Percentiles rank a stretch among this genome's conserved stretches.
phyloP scores from a whole-genome alignment of 2,888 invertebrate species.

The Hydrotaea diabolus region DNA sequence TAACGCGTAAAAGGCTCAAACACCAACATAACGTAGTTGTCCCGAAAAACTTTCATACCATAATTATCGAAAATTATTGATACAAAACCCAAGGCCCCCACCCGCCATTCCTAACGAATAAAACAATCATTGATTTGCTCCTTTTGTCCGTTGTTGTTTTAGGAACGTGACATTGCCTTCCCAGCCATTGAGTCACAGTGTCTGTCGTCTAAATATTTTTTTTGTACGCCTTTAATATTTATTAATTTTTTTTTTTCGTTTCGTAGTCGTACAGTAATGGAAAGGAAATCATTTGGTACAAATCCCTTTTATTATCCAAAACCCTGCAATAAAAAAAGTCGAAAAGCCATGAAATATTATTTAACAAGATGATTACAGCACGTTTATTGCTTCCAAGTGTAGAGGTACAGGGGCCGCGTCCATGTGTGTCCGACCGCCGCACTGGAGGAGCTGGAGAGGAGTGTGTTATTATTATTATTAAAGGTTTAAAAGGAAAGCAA shows the following conservation, averaged over 20 bases:
- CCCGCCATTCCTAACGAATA: neutral
- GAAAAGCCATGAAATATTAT: constrained; percentile 65
- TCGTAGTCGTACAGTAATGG: neutral
- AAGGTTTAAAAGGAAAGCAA: constrained; percentile 47
- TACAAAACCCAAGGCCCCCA: constrained; percentile 7
- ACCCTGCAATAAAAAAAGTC: constrained; percentile 26
- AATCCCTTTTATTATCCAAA: constrained; percentile 45
- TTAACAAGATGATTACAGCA: constrained; percentile 67
- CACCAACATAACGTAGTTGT: neutral
- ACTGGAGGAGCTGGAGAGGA: constrained; percentile 19
- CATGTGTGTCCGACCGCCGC: too few species aligned
- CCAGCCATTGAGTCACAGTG: constrained; percentile 38
- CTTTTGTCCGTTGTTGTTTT: neutral
- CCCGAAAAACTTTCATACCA: constrained; percentile 24
- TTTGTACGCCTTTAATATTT: constrained; percentile 44
- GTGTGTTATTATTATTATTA: constrained; percentile 57
- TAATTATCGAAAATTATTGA: constrained; percentile 59
- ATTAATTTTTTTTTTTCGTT: constrained; percentile 61
- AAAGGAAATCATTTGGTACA: constrained; percentile 12
- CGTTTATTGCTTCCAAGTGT: constrained; percentile 60
- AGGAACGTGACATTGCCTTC: constrained; percentile 10
- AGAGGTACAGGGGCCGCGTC: neutral
- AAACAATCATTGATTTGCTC: neutral
- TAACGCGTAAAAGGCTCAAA: neutral
- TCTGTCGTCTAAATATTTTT: constrained; percentile 10